Evolutionary conservation across 2,113 vertebrate species (phyloP), one percentile per base, ranked within the genome.

Genomic region (Athene noctua): DNA sequence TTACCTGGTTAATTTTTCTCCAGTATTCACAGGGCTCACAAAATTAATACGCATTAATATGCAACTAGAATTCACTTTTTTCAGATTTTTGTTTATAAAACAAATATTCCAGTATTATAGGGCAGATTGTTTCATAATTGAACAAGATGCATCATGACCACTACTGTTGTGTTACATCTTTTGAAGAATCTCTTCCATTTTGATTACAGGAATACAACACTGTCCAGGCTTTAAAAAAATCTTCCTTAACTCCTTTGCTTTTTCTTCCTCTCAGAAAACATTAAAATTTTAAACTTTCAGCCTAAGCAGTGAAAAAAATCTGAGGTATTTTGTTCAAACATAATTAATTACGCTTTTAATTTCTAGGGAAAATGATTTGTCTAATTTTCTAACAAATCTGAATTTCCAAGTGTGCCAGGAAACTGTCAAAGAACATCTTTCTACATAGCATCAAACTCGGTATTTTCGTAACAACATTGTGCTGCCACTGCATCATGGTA

Each of bases 1-100:
- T 32, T 62, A 58, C 36, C 36, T 67, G 59, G 94, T 65, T 80
- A 91, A 61, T 86, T 87, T 88, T 95, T 86, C 68, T 95, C 95
- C 80, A 38, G 62, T 36, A 72, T 38, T 42, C 81, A 81, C 19
- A 47, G 23, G 67, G 46, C 70, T 85, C 23, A 94, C 40, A 71
- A 58, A 54, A 89, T 46, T 46, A 77, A 61, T 29, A 29, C 3
- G 42, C 38, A 70, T 63, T 59, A 87, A 78, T 63, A 63, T 15
- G 47, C 27, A 93, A 75, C 62, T 34, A 65, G 52, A 52, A 82
- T 54, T 80, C 22, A 63, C 30, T 1, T 74, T n/a, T 9, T n/a
- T 70, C 68, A 58, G 14, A 18, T 44, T 92, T 87, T 58, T 40
- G 27, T 15, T 78, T 52, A 52, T 14, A 78, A 89, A 91, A 38